Base-by-base conservation (phyloP, 2,113 vertebrate genomes). In the Naja naja region DNA sequence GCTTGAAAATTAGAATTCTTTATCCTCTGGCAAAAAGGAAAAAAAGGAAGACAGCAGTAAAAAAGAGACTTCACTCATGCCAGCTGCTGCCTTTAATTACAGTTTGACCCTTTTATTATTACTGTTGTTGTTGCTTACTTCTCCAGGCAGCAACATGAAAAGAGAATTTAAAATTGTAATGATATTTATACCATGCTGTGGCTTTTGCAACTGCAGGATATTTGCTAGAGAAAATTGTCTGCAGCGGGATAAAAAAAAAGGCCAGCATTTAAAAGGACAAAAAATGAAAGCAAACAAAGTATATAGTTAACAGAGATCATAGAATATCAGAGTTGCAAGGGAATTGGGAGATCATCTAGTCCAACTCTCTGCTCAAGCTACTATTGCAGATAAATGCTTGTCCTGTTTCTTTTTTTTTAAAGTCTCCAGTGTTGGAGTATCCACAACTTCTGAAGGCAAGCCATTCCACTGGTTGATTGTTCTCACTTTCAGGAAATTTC, bases 1-100 rank as follows among this genome's bases (percentile, higher is more conserved):
- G 98, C 99, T 98, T 98, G 98, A 99, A 90, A 99, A 99, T 98
- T 98, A 99, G 98, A 99, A 99, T 99, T 98, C 97, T 97, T 98
- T 98, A 97, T 96, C 98, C 98, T 97, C 98, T 98, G 98, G 98
- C 98, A 97, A 98, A 97, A 97, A 95, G 95, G 93, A 96, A n/a
- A 43, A 60, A 85, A 34, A 54, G 4, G 27, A 52, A 43, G 34
- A 30, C 43, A 14, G 27, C 25, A 49, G 89, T 47, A 96, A 93
- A 95, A 95, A 95, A 97, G 96, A 92, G 97, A 96, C 97, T 98
- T 98, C 97, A 96, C 98, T 98, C 97, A 97, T 6, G 97, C 98
- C 98, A 97, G 98, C 96, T 97, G 96, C 96, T 98, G 98, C 97
- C 97, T 97, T 97, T 98, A 98, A 96, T 95, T 97, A 97, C 97